A percentile compares a stretch with the other conserved stretches of the same genome.
Conservation (phyloP, 1,140 invertebrate species). For the Dolichoris vasculosae region DNA sequence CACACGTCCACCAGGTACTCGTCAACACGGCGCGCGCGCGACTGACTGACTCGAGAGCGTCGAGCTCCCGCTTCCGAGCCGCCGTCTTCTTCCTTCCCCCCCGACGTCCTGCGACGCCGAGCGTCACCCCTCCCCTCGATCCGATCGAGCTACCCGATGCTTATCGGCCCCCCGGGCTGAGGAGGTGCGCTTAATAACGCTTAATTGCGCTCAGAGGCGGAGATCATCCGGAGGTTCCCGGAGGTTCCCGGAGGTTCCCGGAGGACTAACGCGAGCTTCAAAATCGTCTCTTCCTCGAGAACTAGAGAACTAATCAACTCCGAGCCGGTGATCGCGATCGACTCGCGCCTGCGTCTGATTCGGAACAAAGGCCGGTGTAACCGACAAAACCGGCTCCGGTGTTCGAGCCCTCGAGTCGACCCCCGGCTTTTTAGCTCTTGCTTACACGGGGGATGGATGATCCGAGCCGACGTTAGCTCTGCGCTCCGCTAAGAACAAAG, state of each 20-base stretch:
- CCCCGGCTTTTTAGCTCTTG: not conserved
- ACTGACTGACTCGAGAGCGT: not conserved
- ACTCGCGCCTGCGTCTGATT: not conserved
- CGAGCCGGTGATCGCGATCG: not conserved
- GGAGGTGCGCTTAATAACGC: not conserved
- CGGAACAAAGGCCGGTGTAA: not conserved
- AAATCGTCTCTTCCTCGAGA: no score
- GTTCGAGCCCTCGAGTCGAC: not conserved
- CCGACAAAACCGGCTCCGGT: not conserved
- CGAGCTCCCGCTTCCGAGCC: not conserved
- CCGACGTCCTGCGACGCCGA: not conserved
- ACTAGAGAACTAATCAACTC: no score
- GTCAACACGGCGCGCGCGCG: not conserved
- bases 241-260: no score
- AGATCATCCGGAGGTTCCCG: no score
- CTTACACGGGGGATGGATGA: not conserved
- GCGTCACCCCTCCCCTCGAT: not conserved
- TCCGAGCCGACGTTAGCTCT: not conserved
- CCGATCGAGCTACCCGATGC: not conserved
- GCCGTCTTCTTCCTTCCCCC: not conserved
- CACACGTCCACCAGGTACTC: no score
- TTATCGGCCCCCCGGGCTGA: not conserved
- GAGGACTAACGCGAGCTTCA: no score
- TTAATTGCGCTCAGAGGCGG: no score
- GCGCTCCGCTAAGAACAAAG: conserved; percentile 26